phyloP scores from a whole-genome alignment of 2,113 vertebrate species.

The Centropus unirufus region DNA sequence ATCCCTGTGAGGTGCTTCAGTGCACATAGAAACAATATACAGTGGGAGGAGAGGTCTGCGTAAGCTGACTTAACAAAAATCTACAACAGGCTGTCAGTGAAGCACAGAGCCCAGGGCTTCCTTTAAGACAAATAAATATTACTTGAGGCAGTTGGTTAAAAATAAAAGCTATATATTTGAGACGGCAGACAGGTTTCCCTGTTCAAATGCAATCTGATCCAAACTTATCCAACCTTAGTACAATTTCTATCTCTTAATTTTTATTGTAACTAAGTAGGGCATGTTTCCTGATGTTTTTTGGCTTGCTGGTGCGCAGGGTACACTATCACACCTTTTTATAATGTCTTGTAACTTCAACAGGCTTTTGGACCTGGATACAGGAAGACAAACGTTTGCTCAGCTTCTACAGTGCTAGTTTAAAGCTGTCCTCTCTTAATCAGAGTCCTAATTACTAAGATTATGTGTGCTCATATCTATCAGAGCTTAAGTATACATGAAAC shows the following conservation, averaged over 20 bases:
- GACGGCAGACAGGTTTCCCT: not conserved
- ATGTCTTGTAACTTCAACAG: not conserved
- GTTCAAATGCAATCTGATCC: constrained; percentile 9
- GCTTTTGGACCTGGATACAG: not conserved
- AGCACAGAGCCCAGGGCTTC: not conserved
- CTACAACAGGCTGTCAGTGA: not conserved
- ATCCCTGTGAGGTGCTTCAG: not conserved
- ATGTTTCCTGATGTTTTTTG: not conserved
- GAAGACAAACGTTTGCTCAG: not conserved
- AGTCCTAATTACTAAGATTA: not conserved
- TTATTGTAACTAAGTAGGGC: not conserved
- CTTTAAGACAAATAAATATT: not conserved
- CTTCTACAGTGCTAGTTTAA: not conserved
- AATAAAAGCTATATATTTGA: constrained; percentile 4
- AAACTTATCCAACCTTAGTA: not conserved
- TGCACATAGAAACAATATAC: not conserved
- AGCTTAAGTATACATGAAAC: not conserved
- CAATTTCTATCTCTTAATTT: not conserved
- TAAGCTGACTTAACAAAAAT: not conserved
- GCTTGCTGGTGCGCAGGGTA: not conserved
- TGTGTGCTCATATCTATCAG: not conserved
- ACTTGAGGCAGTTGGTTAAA: not conserved
- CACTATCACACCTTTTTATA: not conserved
- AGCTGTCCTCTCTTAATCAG: not conserved
- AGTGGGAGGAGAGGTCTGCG: not conserved